Conservation (phyloP, 92 coral and sea anemone genomes). For the Pocillopora meandrina region DNA sequence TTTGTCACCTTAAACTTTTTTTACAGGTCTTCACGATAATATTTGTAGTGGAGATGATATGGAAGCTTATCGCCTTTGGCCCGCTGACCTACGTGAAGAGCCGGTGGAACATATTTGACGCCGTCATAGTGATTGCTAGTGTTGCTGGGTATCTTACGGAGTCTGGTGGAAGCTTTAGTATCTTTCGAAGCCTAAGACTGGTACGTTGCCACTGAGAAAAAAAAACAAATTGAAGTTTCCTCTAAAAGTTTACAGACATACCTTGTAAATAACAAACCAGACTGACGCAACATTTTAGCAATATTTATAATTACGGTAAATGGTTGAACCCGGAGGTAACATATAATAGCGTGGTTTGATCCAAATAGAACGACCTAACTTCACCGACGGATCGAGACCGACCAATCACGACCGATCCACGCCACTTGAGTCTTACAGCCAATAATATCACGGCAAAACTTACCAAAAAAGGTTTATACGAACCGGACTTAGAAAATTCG, state of each 20-base stretch:
- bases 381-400: too few relatives aligned
- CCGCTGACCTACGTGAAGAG: constrained; percentile 65
- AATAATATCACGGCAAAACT: too few relatives aligned
- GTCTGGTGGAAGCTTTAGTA: constrained; percentile 79
- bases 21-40: constrained; percentile 73
- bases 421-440: too few relatives aligned
- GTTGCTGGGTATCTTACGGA: constrained; percentile 66
- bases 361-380: too few relatives aligned
- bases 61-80: constrained; percentile 69
- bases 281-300: neutral
- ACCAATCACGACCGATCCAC: too few relatives aligned
- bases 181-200: constrained; percentile 82
- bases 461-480: too few relatives aligned
- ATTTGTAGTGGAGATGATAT: constrained; percentile 72
- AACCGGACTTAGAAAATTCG: too few relatives aligned
- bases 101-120: constrained; percentile 84
- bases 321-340: too few relatives aligned
- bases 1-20: too few relatives aligned
- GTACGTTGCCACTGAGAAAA: constrained; percentile 39
- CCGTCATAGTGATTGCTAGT: constrained; percentile 70
- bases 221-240: too few relatives aligned
- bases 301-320: too few relatives aligned
- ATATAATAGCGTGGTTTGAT: too few relatives aligned
- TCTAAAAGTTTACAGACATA: neutral
- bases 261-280: neutral